Base-by-base conservation (phyloP, 2,113 vertebrate genomes). In the Centropus bengalensis region DNA sequence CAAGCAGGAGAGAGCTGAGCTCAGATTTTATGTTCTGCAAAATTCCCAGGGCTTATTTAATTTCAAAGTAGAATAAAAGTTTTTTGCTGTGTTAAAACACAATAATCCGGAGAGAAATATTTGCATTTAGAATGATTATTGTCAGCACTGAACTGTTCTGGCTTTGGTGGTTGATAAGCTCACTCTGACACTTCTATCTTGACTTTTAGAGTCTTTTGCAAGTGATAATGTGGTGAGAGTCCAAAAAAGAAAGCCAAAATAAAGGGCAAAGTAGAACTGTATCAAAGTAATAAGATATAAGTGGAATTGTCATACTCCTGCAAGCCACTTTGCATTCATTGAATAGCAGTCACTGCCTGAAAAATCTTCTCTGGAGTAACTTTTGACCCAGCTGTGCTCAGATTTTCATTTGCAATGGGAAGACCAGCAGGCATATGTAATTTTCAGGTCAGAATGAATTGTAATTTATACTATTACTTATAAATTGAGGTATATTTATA, bases 371-470 rank as follows among this genome's bases (percentile, higher is more conserved):
- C 47, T 63, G 62, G 30, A 64, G 11, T 36, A 88, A 90, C 68
- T 93, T 95, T 49, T 94, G 91, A 75, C 93, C 88, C 45, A 74
- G 40, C 40, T 86, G 26, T 54, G 60, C 92, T 94, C 60, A 71
- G 79, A 74, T 83, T 94, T 90, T 74, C 54, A 36, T 86, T 88
- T 86, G 56, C 1, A 2, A 32, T 40, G 38, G 82, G 32, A 83
- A 70, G 59, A 95, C 66, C 76, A 78, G 64, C 1, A 3, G 23
- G 64, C 10, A 4, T 23, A 19, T 67, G 60, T 33, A 55, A 90
- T 90, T 70, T 81, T 51, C 64, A 78, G 71, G 77, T 86, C 82
- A 75, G 63, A 52, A 56, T 67, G 42, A 63, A 59, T 16, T 36
- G 82, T 47, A 71, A 71, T 78, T 90, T 70, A 55, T 47, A 79